Conservation (phyloP, 2,888 invertebrate species). For the Monochamus alternatus region DNA sequence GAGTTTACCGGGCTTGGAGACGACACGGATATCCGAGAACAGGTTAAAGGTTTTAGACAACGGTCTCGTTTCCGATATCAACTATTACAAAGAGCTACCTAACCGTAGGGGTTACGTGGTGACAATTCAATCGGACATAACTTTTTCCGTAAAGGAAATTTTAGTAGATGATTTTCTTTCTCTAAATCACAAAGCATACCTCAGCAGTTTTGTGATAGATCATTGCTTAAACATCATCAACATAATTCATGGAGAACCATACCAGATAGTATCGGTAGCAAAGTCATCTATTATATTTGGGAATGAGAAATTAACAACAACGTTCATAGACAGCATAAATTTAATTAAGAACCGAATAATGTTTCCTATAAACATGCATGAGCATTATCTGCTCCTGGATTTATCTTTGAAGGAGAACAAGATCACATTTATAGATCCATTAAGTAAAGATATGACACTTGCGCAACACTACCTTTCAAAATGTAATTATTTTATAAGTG, state of each 20-base stretch:
- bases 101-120: slow-evolving; percentile 15
- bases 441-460: not conserved
- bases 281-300: slow-evolving; percentile 10
- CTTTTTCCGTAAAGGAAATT: slow-evolving; percentile 32
- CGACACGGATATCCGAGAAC: slow-evolving; percentile 15
- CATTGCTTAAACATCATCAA: slow-evolving; percentile 32
- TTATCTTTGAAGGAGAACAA: not conserved
- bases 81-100: slow-evolving; percentile 21
- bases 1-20: not conserved
- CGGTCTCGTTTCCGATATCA: slow-evolving; percentile 13
- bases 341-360: not conserved
- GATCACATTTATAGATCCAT: not conserved
- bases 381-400: not conserved
- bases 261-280: slow-evolving; percentile 33
- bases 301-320: not conserved
- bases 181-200: slow-evolving; percentile 22
- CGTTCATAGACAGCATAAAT: not conserved
- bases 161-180: slow-evolving; percentile 30
- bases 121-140: not conserved
- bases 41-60: slow-evolving; percentile 19
- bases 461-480: not conserved
- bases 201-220: slow-evolving; percentile 36
- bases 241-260: not conserved
- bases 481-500: not conserved
- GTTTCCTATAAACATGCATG: not conserved